Evolutionary conservation across 2,113 vertebrate genomes (phyloP), one percentile per base, ranked within the genome.

Genomic region (Pungitius pungitius): DNA sequence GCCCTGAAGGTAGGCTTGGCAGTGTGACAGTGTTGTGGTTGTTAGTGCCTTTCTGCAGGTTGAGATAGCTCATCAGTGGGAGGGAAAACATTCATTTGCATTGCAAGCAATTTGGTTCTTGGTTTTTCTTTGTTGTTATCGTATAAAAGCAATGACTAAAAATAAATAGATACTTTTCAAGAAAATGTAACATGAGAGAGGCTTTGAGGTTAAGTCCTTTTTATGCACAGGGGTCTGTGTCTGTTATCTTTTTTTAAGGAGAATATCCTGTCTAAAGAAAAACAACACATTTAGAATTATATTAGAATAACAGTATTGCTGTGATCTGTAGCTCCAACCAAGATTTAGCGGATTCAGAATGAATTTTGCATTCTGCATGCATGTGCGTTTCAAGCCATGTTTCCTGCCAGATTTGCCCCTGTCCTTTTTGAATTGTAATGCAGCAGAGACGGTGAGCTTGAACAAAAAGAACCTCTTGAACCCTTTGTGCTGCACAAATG

Each of bases 1-100:
- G 24, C 30, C 56, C 45, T 49, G 72, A 56, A 67, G 77, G 69
- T 80, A 42, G 68, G 56, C 82, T 77, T 82, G 82, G 64, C 74
- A 76, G 33, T 9, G 68, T 75, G 47, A 72, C 69, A 63, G 1
- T 37, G 39, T 65, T 69, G 37, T 72, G 60, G 76, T 73, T 69
- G 39, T 83, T 63, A 39, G 69, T 42, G 55, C 54, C 69, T 84
- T 64, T 68, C 67, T 78, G 73, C 71, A 73, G 69, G 54, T 77
- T 60, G 65, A 78, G 54, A 65, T 60, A 52, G 51, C 22, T 73
- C 18, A 51, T 68, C 11, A 68, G 51, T 59, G 77, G 43, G 40
- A 4, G 47, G 65, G 65, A 62, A 43, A 57, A 62, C 39, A 68
- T 30, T 1, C 43, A 76, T 83, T 35, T 52, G 60, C 60, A 67